Conservation (phyloP, 2,888 invertebrate genomes). For the Cheilosia vernalis region DNA sequence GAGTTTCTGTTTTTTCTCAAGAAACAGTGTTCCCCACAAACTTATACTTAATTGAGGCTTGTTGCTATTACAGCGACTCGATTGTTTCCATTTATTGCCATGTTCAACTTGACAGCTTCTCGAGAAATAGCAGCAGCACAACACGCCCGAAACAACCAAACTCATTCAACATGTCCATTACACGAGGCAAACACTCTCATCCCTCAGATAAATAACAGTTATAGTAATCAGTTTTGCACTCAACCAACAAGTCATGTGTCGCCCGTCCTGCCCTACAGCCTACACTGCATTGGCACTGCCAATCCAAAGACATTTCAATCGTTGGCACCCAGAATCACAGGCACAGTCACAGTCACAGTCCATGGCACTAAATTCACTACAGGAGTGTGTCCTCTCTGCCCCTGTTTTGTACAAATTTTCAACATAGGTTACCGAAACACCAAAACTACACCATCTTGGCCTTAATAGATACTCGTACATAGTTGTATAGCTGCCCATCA, state of each 20-base stretch:
- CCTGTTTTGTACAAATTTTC: slow-evolving; percentile 59
- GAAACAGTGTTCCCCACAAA: too few species aligned
- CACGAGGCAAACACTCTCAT: slow-evolving; percentile 57
- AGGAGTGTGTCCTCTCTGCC: slow-evolving; percentile 42
- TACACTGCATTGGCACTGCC: not conserved
- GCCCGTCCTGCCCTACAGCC: not conserved
- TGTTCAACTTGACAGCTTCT: slow-evolving; percentile 63
- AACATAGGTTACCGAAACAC: slow-evolving; percentile 59
- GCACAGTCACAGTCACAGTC: too few species aligned
- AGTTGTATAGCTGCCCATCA: not conserved
- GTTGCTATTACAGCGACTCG: too few species aligned
- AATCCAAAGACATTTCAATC: slow-evolving; percentile 55
- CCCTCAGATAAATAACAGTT: slow-evolving; percentile 61
- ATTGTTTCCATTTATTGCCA: slow-evolving; percentile 49
- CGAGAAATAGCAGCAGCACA: slow-evolving; percentile 54
- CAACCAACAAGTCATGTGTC: slow-evolving; percentile 21
- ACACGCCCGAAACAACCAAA: slow-evolving; percentile 56
- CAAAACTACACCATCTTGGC: slow-evolving; percentile 53
- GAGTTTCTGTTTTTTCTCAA: too few species aligned
- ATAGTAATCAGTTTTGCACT: slow-evolving; percentile 60
- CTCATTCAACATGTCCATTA: slow-evolving; percentile 72
- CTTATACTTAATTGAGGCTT: too few species aligned
- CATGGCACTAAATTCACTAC: slow-evolving; percentile 63
- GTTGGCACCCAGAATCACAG: slow-evolving; percentile 62
- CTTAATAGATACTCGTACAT: not conserved